phyloP scores from a whole-genome alignment of 2,113 vertebrate genomes.

The Ifrita kowaldi region DNA sequence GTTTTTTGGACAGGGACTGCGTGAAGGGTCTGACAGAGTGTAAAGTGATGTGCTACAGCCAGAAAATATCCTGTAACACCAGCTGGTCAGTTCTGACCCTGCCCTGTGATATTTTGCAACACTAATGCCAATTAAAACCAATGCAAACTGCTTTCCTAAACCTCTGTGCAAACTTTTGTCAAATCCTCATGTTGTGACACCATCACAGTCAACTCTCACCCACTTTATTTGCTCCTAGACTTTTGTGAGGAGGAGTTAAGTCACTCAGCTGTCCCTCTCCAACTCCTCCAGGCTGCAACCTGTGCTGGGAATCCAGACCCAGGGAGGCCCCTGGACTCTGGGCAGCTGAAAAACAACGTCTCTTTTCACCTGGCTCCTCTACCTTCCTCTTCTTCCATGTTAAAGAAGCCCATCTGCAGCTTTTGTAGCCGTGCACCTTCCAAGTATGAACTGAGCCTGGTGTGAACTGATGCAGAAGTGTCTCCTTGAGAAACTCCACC shows the following conservation, averaged over 20 bases:
- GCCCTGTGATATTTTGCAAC: not conserved
- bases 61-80: not conserved
- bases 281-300: not conserved
- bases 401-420: not conserved
- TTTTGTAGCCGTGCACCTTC: not conserved
- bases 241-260: fast-evolving
- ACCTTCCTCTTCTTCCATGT: not conserved
- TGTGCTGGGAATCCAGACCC: not conserved
- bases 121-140: not conserved
- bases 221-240: not conserved
- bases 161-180: not conserved
- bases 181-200: fast-evolving
- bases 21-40: not conserved
- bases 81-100: not conserved
- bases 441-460: fast-evolving
- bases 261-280: not conserved
- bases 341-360: not conserved
- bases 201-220: not conserved
- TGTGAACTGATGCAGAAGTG: fast-evolving
- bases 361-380: not conserved
- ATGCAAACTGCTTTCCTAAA: not conserved
- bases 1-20: not conserved
- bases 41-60: not conserved
- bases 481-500: not conserved
- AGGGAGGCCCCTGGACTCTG: not conserved